These are phyloP conservation scores for Lutraria lutraria DNA, from an alignment of 2,888 invertebrate genomes.

Conservation along the genomic window DNA sequence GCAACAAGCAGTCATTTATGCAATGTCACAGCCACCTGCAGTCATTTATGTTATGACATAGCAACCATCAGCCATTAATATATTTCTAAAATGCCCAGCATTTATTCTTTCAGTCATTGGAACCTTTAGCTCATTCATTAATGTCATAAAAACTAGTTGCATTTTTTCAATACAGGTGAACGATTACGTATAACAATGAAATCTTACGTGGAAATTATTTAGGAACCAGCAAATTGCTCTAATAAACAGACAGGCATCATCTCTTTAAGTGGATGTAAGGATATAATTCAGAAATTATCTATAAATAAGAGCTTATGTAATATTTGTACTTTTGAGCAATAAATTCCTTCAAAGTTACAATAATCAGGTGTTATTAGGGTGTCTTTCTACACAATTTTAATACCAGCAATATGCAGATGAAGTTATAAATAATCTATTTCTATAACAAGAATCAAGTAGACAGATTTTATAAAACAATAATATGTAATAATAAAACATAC, in stretches of 20 bases:
- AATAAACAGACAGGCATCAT: background rate
- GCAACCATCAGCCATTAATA: no score
- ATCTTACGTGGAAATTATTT: background rate
- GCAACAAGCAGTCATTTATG: no score
- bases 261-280: background rate
- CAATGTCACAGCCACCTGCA: no score
- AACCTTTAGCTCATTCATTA: no score
- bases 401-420: background rate
- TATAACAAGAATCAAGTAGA: background rate
- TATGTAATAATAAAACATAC: background rate
- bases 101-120: no score
- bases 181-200: no score
- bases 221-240: background rate
- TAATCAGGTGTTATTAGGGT: background rate
- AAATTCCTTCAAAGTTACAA: background rate
- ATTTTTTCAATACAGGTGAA: no score
- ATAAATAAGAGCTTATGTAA: background rate
- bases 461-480: background rate
- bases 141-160: no score
- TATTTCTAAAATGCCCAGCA: no score
- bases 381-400: background rate
- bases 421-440: background rate
- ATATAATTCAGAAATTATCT: background rate
- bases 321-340: background rate
- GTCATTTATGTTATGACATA: no score